Evolutionary conservation across 2,797 vertebrate species (phyloP).

Genomic region (Phaenicophaeus curvirostris): DNA sequence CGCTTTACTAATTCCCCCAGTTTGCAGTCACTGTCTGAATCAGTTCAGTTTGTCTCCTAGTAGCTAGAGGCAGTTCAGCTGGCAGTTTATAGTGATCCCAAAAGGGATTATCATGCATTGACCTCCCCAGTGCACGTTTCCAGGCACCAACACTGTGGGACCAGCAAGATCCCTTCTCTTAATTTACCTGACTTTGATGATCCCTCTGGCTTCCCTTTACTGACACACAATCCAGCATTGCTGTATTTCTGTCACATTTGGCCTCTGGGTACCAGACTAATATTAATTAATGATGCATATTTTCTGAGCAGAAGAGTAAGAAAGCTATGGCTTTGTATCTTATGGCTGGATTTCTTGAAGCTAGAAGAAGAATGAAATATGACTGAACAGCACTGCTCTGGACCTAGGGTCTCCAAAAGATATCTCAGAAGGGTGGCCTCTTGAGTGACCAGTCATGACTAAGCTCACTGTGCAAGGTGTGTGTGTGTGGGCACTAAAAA

Average conservation of each 20-base stretch:
- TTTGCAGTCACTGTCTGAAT: not conserved
- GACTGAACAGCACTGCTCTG: not conserved
- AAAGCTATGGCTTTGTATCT: not conserved
- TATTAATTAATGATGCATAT: not conserved
- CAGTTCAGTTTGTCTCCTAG: not conserved
- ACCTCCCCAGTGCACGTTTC: not conserved
- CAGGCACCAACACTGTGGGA: not conserved
- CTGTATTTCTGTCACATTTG: not conserved
- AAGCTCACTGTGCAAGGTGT: not conserved
- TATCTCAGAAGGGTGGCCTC: not conserved
- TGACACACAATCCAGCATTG: not conserved
- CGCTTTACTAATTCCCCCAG: not conserved
- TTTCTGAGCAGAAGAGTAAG: not conserved
- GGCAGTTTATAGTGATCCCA: not conserved
- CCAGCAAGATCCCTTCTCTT: not conserved
- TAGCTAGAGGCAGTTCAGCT: not conserved
- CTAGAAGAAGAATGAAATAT: not conserved
- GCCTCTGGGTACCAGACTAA: not conserved
- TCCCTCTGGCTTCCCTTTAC: not conserved
- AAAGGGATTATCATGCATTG: not conserved
- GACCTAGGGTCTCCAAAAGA: not conserved
- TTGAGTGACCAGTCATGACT: not conserved
- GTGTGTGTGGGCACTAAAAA: not conserved
- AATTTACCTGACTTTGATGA: not conserved
- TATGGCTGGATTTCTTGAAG: not conserved